A percentile compares a stretch with the other conserved stretches of the same genome.
phyloP scores from a whole-genome alignment of 92 coral and sea anemone genomes.

The Galaxea fascicularis region DNA sequence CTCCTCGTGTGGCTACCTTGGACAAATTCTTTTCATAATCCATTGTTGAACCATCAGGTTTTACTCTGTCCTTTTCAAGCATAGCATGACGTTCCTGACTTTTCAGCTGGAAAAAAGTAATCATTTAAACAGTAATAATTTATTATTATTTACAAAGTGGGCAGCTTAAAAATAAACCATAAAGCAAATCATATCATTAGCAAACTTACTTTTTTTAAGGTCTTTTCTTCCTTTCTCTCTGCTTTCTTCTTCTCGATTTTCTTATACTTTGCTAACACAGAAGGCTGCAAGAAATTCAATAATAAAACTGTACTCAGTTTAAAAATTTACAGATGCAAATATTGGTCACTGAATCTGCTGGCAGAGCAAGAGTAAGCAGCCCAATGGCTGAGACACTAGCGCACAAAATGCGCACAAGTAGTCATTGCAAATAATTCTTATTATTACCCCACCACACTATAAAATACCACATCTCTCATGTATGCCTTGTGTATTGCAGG shows the following conservation, averaged over 20 bases:
- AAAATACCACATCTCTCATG: no score
- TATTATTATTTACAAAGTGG: neutral
- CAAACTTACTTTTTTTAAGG: slow-evolving; percentile 63
- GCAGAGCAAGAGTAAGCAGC: no score
- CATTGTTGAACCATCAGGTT: slow-evolving; percentile 77
- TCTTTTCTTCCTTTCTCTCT: slow-evolving; percentile 75
- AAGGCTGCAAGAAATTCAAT: slow-evolving; percentile 62
- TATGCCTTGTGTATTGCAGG: no score
- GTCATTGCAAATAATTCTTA: no score
- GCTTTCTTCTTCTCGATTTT: slow-evolving; percentile 77
- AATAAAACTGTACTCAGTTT: neutral
- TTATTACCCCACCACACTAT: no score
- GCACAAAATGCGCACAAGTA: no score
- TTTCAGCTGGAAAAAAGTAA: slow-evolving; percentile 44
- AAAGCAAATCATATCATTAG: neutral
- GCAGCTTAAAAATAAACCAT: neutral
- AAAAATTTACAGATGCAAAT: neutral
- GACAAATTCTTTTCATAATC: slow-evolving; percentile 81
- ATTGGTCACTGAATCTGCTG: neutral
- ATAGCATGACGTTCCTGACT: slow-evolving; percentile 80
- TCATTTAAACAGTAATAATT: no score
- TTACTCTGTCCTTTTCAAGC: slow-evolving; percentile 81
- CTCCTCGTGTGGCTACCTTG: slow-evolving; percentile 91
- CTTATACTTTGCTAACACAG: slow-evolving; percentile 85
- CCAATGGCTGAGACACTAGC: no score